Evolutionary conservation across 2,888 invertebrate genomes (phyloP), one percentile per base, ranked within the genome.

Genomic region (Mimas tiliae): DNA sequence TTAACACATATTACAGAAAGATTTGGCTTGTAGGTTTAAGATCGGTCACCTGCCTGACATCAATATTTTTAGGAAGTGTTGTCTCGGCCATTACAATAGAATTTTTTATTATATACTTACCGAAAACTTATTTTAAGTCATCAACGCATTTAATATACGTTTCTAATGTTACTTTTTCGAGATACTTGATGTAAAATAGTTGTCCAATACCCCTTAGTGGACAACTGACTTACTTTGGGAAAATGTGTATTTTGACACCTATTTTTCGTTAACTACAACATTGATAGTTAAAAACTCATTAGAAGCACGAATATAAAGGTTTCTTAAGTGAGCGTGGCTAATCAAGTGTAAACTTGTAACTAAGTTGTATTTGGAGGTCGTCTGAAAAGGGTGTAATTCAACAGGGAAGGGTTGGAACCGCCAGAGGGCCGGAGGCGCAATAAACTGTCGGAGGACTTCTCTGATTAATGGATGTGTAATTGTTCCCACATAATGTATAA

Each of bases 391-490:
- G 86, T 76, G 85, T 87, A 82, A 81, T 78, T 85, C 81, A 80
- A 74, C 74, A 70, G 77, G 79, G 82, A 87, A 88, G 88, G 89
- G 88, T 86, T 86, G 84, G 72, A 78, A 77, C 81, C 82, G 78
- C 84, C 79, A 76, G 79, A 83, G 85, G 85, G 84, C 84, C 81
- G 79, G 86, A 84, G 85, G 82, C 83, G 82, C 83, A 84, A 87
- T 88, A 86, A 85, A 88, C 85, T 84, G 87, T 80, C 82, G 82
- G 81, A 87, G 87, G 83, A 84, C 85, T 82, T 77, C 80, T 72
- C 82, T 91, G 90, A 91, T 90, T 88, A 90, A 90, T 90, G 90
- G 82, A 78, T 81, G 84, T 87, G 88, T 91, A 91, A 91, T 91
- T 91, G 89, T 88, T 89, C 87, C 88, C 87, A 88, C 88, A 90